phyloP scores from a whole-genome alignment of 92 coral and sea anemone genomes.

The Paragorgia papillata region DNA sequence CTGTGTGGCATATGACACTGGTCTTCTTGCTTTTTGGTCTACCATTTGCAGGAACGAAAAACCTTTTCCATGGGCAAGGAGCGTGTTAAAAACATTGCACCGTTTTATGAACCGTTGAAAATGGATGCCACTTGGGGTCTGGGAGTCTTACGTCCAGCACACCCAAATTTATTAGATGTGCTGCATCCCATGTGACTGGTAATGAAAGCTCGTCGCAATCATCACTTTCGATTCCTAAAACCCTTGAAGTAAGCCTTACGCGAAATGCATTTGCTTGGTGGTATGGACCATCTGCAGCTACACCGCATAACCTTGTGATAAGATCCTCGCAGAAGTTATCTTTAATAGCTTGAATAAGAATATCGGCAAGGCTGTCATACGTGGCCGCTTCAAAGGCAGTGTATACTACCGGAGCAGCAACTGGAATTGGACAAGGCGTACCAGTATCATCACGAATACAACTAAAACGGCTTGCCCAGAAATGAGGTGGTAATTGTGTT shows the following conservation, averaged over 20 bases:
- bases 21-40: conserved; percentile 11
- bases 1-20: too few relatives aligned
- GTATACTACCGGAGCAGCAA: too few relatives aligned
- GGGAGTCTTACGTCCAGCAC: conserved; percentile 36
- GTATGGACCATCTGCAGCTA: conserved; percentile 53
- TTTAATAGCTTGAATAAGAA: too few relatives aligned
- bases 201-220: conserved; percentile 19
- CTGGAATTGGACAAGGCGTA: too few relatives aligned
- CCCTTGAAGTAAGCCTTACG: conserved; percentile 1
- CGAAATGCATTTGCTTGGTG: conserved; percentile 50
- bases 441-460: too few relatives aligned
- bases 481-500: too few relatives aligned
- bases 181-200: conserved; percentile 49
- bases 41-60: conserved; percentile 44
- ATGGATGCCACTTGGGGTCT: conserved; percentile 9
- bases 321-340: too few relatives aligned
- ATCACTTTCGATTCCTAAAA: conserved; percentile 11
- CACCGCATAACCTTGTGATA: too few relatives aligned
- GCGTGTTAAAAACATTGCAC: conserved; percentile 23
- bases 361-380: too few relatives aligned
- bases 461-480: too few relatives aligned
- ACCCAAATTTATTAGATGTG: conserved; percentile 42
- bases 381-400: too few relatives aligned
- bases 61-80: conserved; percentile 38
- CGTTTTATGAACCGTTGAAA: conserved; percentile 38